Evolutionary conservation across 1,140 invertebrate genomes (phyloP), one percentile per base, ranked within the genome.

Genomic region (Bombus fervidus): DNA sequence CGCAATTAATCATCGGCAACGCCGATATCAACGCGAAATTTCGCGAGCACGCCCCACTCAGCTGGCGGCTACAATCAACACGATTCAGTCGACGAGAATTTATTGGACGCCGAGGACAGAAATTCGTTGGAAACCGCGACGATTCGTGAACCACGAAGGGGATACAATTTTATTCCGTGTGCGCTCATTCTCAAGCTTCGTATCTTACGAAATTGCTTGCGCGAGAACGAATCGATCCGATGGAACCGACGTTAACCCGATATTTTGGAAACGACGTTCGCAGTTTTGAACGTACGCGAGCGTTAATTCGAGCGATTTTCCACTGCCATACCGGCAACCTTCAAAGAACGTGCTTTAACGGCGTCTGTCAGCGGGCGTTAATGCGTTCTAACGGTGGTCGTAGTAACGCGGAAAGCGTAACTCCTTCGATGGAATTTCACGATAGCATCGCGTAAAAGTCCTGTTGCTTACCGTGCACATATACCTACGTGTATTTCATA

Each of bases 1-100:
- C 25, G 39, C 57, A 43, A 84, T 85, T 78, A 72, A 85, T 85
- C 76, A 71, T 85, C 34, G 31, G 22, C 28, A 34, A 25, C 34
- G 25, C 57, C 3, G 39, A 62, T 73, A 80, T 85, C 77, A 80
- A 72, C 41, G 59, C 28, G 81, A 64, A 66, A 76, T 75, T 83
- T 76, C 59, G 72, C 53, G 10, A 18, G 10, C 43, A 2, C 12
- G 8, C 8, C 31, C 25, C 41, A n/a, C 4, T 3, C 43, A 37
- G 76, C 25, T 31, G 34, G 28, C 43, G 12, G 34, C 28, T 62
- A 72, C 83, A 64, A 85, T 85, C 83, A 59, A n/a, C 39, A 31
- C 31, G 41, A 64, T 71, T 80, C 76, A 47, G 57, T 79, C 53
- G 83, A 6, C 8, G 22, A 71, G 68, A n/a, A 85, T 80, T 85